Conservation (phyloP, 2,888 invertebrate genomes). For the Anaspis maculata region DNA sequence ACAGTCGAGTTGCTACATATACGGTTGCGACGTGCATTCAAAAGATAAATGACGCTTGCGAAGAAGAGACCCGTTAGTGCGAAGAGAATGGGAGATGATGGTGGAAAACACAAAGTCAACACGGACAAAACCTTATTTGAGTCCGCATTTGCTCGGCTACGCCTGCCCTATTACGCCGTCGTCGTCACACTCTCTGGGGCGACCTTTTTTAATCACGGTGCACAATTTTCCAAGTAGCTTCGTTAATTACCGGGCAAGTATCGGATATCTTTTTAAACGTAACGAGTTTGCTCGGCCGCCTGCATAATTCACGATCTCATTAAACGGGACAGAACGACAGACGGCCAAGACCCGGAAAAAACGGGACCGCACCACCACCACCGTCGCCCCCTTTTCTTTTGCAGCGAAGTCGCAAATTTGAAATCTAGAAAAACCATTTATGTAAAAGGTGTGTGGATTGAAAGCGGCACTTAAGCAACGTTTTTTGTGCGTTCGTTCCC, state of each 20-base stretch:
- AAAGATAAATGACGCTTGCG: no score
- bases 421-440: no score
- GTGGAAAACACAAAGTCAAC: background rate
- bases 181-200: constrained; percentile 5
- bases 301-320: constrained; percentile 32
- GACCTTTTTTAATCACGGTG: constrained; percentile 18
- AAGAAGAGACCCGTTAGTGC: no score
- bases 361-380: no score
- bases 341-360: background rate
- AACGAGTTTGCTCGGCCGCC: constrained; percentile 22
- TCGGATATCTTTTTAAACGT: constrained; percentile 33
- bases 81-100: no score
- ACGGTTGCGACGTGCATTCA: no score
- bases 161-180: constrained; percentile 2
- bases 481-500: no score
- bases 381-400: no score
- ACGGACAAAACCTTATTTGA: constrained; percentile 9
- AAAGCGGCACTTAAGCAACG: no score
- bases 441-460: no score
- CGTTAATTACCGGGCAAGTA: constrained; percentile 32
- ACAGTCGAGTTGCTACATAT: no score
- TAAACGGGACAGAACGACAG: constrained; percentile 24
- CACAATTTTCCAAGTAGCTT: constrained; percentile 28
- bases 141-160: constrained; percentile 11
- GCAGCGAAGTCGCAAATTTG: no score